A percentile compares a stretch with the other conserved stretches of the same genome.
Conservation (phyloP, 2,888 invertebrate species). For the Tenthredo notha region DNA sequence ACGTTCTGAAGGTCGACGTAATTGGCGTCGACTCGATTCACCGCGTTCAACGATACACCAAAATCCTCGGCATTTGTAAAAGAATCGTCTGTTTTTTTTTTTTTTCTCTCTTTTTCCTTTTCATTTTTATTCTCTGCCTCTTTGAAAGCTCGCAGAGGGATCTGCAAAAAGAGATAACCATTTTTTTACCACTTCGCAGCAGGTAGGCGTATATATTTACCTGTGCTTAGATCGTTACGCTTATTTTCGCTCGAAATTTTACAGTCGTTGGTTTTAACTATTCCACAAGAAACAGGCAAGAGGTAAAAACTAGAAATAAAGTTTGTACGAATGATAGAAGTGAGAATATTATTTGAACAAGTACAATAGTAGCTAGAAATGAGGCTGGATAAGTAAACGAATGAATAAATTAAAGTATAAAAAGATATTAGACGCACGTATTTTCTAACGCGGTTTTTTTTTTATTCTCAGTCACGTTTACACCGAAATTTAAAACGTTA, state of each 20-base stretch:
- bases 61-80: not conserved
- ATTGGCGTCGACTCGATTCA: constrained; percentile 1
- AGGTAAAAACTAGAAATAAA: not conserved
- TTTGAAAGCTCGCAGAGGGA: not conserved
- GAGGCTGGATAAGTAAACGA: not conserved
- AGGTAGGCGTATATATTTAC: not conserved
- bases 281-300: not conserved
- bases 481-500: not conserved
- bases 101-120: not conserved
- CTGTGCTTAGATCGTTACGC: not conserved
- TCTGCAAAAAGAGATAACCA: not conserved
- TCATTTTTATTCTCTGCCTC: not conserved
- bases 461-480: constrained; percentile 3
- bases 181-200: constrained; percentile 6
- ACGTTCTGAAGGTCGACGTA: not conserved
- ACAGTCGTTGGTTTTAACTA: not conserved
- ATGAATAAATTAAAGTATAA: not conserved
- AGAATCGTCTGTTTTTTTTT: not conserved
- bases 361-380: not conserved
- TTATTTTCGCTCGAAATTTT: not conserved
- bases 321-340: not conserved
- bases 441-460: not conserved
- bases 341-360: not conserved
- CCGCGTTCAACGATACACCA: constrained; percentile 5
- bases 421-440: not conserved